Percentiles rank a stretch among this genome's conserved stretches.
These are phyloP conservation scores for Rallus crepitans DNA, from an alignment of 2,797 vertebrate species.

Conservation along the genomic window DNA sequence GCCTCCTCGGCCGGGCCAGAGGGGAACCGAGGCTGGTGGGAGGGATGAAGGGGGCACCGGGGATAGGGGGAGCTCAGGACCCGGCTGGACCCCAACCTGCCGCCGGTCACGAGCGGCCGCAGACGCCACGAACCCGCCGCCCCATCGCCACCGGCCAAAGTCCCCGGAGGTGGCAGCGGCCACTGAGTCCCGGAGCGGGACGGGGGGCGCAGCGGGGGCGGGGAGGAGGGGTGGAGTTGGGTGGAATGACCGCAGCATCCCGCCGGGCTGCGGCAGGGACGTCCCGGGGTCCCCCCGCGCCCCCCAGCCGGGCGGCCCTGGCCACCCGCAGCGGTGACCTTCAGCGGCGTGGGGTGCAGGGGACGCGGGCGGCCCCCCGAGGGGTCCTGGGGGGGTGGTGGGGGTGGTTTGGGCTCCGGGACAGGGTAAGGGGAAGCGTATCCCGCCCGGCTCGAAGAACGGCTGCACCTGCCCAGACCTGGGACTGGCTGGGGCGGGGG, in stretches of 20 bases:
- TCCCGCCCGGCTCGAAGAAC: background rate
- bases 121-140: background rate
- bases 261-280: background rate
- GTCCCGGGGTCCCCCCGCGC: background rate
- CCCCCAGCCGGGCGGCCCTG: background rate
- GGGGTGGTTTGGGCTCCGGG: too few species aligned
- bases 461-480: background rate
- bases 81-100: background rate
- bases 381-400: background rate
- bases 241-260: background rate
- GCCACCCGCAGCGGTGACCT: background rate
- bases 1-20: background rate
- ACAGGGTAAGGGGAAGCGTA: background rate
- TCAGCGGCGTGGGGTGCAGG: background rate
- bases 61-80: background rate
- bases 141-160: background rate
- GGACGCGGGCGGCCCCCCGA: background rate
- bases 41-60: background rate
- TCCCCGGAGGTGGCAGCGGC: background rate
- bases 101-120: background rate
- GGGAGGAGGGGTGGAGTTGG: too few species aligned
- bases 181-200: background rate
- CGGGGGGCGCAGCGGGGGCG: too few species aligned
- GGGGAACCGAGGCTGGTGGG: background rate
- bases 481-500: background rate